A percentile compares a stretch with the other conserved stretches of the same genome.
These are phyloP conservation scores for Anoplophora glabripennis DNA, from an alignment of 1,140 invertebrate species.

Conservation along the genomic window DNA sequence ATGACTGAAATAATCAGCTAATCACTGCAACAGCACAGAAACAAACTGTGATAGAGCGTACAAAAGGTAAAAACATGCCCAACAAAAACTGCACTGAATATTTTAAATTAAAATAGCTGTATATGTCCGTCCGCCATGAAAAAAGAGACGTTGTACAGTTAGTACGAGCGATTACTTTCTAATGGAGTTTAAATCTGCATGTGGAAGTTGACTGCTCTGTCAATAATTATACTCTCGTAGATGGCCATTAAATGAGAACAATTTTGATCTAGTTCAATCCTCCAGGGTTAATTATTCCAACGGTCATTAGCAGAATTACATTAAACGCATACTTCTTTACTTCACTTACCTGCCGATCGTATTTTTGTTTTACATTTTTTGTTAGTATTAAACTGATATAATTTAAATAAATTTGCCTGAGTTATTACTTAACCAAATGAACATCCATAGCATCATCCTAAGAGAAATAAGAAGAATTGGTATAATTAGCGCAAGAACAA, in stretches of 20 bases:
- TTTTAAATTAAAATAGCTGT: slow-evolving; percentile 30
- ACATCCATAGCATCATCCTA: too few relatives aligned
- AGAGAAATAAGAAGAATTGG: too few relatives aligned
- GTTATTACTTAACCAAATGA: too few relatives aligned
- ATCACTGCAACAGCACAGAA: too few relatives aligned
- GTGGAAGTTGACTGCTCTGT: slow-evolving; percentile 18
- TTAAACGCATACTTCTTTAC: background rate
- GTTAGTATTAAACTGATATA: too few relatives aligned
- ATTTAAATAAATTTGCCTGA: too few relatives aligned
- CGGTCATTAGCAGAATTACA: background rate
- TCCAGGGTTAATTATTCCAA: background rate
- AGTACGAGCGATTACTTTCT: slow-evolving; percentile 31
- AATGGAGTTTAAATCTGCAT: slow-evolving; percentile 31
- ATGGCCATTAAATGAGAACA: slow-evolving; percentile 21
- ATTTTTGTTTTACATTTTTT: too few relatives aligned
- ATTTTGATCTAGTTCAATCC: slow-evolving; percentile 14
- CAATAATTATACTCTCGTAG: slow-evolving; percentile 23
- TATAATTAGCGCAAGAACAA: too few relatives aligned
- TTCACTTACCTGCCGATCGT: too few relatives aligned
- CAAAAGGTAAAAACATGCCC: background rate
- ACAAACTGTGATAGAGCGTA: too few relatives aligned
- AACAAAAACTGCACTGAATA: slow-evolving; percentile 27
- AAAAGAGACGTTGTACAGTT: slow-evolving; percentile 23
- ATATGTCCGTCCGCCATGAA: slow-evolving; percentile 16
- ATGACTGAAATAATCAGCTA: background rate